These are phyloP conservation scores for Eidolon helvum DNA, from an alignment of 2,113 vertebrate species.

Conservation along the genomic window DNA sequence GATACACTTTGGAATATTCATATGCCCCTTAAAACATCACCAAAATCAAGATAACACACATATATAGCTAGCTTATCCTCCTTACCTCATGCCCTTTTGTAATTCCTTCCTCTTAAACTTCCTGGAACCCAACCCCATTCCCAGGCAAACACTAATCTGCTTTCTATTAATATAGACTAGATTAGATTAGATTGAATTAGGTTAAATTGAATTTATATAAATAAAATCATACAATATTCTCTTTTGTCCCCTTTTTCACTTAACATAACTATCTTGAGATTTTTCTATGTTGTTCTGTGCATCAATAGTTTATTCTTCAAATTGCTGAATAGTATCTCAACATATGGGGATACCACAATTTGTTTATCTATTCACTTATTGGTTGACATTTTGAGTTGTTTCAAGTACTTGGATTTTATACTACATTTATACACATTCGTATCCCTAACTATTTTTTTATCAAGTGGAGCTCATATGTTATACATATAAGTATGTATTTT, in stretches of 20 bases:
- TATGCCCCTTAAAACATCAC: not conserved
- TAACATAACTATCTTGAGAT: not conserved
- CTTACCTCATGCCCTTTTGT: not conserved
- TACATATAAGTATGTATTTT: not conserved
- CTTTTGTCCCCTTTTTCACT: not conserved
- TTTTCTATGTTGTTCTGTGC: not conserved
- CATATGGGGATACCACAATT: not conserved
- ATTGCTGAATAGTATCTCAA: not conserved
- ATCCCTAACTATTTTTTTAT: not conserved
- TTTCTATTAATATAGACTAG: not conserved
- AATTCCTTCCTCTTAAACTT: not conserved
- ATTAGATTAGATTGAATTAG: not conserved
- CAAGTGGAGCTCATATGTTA: not conserved
- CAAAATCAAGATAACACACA: not conserved
- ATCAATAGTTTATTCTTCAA: not conserved
- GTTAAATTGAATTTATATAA: not conserved
- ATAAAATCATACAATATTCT: not conserved
- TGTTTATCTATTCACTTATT: not conserved
- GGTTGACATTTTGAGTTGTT: not conserved
- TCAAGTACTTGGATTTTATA: not conserved
- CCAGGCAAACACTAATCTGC: not conserved
- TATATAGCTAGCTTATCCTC: not conserved
- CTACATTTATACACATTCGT: not conserved
- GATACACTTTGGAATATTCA: not conserved
- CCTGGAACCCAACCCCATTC: not conserved